Evolutionary conservation across 2,888 invertebrate genomes (phyloP), one percentile per base, ranked within the genome.

Genomic region (Lasioglossum figueresi): DNA sequence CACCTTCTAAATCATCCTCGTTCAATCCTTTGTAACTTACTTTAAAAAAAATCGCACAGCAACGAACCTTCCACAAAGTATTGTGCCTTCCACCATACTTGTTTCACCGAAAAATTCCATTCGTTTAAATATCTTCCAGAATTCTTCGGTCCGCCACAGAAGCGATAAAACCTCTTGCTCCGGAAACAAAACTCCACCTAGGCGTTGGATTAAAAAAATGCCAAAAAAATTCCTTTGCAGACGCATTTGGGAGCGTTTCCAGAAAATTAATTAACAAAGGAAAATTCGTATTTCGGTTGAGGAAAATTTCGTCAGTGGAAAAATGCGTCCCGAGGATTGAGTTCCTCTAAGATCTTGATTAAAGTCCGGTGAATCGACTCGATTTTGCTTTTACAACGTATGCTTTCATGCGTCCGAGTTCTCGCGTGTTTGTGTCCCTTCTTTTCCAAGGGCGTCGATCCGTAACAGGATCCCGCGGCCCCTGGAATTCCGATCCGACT

Each of bases 311-410:
- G 23, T 23, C 52, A 1, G 52, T 8, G 52, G 23, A 52, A 10
- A 23, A 52, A 23, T 2, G 23, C 52, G 6, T 8, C 23, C 8
- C 23, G 23, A 6, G 23, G 23, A 52, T 52, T 52, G 0, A 52
- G 48, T 8, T 23, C 48, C 23, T 6, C 23, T 23, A 8, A 23
- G 23, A 52, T 52, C n/a, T 52, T 52, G 74, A 75, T 82, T 82
- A 80, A 68, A 74, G 27, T 59, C 52, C 37, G 16, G 10, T 19
- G 40, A 82, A 52, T 72, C 40, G 52, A 78, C 48, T 82, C 70
- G 74, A 80, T 75, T 31, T 45, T 43, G 31, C 66, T 59, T 74
- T 79, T 73, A n/a, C 31, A 16, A 40, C 27, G n/a, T 19, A 56
- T 34, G 63, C 78, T 43, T 23, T 19, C 37, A 5, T 40, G 40